phyloP scores from a whole-genome alignment of 1,140 invertebrate species.

The Homarus americanus region DNA sequence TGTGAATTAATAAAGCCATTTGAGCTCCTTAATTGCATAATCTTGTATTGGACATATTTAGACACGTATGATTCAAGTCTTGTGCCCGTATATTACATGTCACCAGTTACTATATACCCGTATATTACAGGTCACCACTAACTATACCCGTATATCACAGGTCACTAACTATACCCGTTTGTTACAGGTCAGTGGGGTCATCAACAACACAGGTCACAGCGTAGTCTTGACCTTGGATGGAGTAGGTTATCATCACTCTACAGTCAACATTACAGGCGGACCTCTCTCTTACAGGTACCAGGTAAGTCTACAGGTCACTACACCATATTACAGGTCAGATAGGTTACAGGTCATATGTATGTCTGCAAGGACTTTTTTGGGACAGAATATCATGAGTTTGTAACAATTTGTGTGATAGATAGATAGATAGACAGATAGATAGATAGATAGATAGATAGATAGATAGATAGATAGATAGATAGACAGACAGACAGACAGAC shows the following conservation, averaged over 20 bases:
- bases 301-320: conserved; percentile 15
- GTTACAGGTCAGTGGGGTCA: conserved; percentile 52
- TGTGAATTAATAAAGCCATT: too few species aligned
- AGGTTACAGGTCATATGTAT: conserved; percentile 7
- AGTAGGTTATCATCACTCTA: conserved; percentile 27
- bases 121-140: neutral
- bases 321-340: neutral
- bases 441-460: too few species aligned
- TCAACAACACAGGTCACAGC: conserved; percentile 67
- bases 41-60: too few species aligned
- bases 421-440: too few species aligned
- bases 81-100: too few species aligned
- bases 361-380: too few species aligned
- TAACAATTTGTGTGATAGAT: too few species aligned
- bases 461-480: too few species aligned
- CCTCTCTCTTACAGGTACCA: conserved; percentile 61
- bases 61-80: too few species aligned
- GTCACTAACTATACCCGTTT: neutral
- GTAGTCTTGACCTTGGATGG: conserved; percentile 54
- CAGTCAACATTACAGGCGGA: conserved; percentile 61
- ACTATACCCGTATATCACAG: neutral
- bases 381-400: too few species aligned
- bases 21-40: too few species aligned
- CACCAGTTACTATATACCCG: neutral
- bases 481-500: too few species aligned